Percentiles rank a stretch among this genome's conserved stretches.
Conservation (phyloP, 2,888 invertebrate species). For the Hydroisotoma schaefferi region DNA sequence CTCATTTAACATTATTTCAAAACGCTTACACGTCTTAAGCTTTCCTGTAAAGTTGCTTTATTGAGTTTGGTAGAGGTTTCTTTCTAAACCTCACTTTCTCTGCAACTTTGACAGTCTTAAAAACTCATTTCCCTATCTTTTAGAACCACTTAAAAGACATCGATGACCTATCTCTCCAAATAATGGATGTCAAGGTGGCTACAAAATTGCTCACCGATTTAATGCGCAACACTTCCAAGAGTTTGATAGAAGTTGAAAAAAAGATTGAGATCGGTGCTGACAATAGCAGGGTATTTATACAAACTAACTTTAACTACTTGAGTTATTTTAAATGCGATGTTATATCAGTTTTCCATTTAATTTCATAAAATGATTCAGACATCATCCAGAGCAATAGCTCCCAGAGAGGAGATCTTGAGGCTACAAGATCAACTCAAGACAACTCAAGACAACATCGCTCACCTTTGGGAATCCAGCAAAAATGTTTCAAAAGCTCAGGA, state of each 20-base stretch:
- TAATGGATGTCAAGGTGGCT: constrained; percentile 38
- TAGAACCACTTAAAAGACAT: constrained; percentile 28
- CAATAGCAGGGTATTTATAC: neutral
- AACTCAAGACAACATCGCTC: neutral
- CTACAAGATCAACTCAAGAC: neutral
- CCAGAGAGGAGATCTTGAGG: neutral
- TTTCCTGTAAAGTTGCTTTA: no score
- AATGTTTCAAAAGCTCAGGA: constrained; percentile 38
- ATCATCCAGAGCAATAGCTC: neutral
- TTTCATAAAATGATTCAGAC: neutral
- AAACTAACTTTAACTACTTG: no score
- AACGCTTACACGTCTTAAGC: no score
- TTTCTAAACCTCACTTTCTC: no score
- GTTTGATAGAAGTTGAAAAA: constrained; percentile 14
- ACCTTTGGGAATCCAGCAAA: constrained; percentile 12
- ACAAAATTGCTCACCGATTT: constrained; percentile 34
- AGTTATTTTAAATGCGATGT: neutral
- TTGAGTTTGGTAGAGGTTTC: no score
- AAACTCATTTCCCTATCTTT: no score
- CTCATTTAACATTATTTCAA: no score
- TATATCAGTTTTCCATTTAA: no score
- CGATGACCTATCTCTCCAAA: constrained; percentile 25
- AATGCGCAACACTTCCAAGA: constrained; percentile 25
- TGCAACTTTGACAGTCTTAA: neutral
- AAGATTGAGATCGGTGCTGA: neutral